These are phyloP conservation scores for Zaprionus vittiger DNA, from an alignment of 1,140 invertebrate genomes.

Conservation along the genomic window DNA sequence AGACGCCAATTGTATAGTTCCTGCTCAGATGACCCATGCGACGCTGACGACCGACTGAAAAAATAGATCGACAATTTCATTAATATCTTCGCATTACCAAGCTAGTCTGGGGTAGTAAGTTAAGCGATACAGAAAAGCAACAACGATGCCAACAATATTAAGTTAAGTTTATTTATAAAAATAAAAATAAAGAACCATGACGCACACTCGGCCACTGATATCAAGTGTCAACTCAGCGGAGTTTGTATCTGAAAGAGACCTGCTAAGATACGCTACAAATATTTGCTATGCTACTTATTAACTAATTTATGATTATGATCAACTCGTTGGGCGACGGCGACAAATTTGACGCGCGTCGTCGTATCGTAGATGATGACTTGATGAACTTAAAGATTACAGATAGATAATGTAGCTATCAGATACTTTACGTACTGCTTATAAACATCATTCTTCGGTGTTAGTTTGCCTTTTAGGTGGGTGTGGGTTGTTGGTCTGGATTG, in stretches of 20 bases:
- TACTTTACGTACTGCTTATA: slow-evolving; percentile 74
- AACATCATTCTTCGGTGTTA: slow-evolving; percentile 81
- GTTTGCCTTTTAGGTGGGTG: slow-evolving; percentile 58
- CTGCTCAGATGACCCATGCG: slow-evolving; percentile 82
- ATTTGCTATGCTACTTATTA: slow-evolving; percentile 56
- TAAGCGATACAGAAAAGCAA: slow-evolving; percentile 49
- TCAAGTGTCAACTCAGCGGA: slow-evolving; percentile 45
- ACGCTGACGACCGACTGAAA: slow-evolving; percentile 82
- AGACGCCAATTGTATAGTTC: slow-evolving; percentile 81
- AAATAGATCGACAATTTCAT: slow-evolving; percentile 34
- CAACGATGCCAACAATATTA: slow-evolving; percentile 10
- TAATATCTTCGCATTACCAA: slow-evolving; percentile 10
- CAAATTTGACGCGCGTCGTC: slow-evolving; percentile 37
- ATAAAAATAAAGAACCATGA: slow-evolving; percentile 47
- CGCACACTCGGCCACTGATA: slow-evolving; percentile 33
- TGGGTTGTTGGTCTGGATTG: slow-evolving; percentile 50
- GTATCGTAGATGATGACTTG: not conserved
- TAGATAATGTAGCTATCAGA: slow-evolving; percentile 36
- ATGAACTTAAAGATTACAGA: slow-evolving; percentile 17
- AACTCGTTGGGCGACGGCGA: slow-evolving; percentile 2
- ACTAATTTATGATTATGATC: slow-evolving; percentile 27
- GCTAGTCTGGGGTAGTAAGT: not conserved
- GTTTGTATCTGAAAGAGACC: slow-evolving; percentile 24
- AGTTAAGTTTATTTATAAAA: slow-evolving; percentile 2
- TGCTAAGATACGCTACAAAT: slow-evolving; percentile 48